phyloP scores from a whole-genome alignment of 2,113 vertebrate genomes.

The Mugil cephalus region DNA sequence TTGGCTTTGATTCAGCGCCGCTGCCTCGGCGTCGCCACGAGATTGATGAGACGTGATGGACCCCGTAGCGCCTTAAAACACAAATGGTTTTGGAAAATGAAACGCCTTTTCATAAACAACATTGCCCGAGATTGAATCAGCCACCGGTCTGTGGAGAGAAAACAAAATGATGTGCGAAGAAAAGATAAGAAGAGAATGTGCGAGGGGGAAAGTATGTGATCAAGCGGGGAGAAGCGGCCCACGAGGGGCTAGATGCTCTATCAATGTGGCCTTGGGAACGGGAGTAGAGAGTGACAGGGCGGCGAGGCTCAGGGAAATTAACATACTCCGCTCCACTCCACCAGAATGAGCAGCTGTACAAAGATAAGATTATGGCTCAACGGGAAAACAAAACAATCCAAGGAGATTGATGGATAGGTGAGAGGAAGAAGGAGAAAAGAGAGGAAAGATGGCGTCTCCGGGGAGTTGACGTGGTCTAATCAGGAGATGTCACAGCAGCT shows the following conservation, averaged over 20 bases:
- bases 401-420: constrained; percentile 1
- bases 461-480: constrained; percentile 27
- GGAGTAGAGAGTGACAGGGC: constrained; percentile 6
- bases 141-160: constrained; percentile 44
- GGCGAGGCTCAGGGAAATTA: constrained; percentile 11
- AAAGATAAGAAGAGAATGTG: constrained; percentile 6
- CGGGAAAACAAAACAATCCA: neutral
- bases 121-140: constrained; percentile 67
- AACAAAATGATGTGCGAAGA: neutral
- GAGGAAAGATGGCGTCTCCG: no score
- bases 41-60: constrained; percentile 49
- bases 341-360: constrained; percentile 9
- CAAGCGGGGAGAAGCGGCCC: constrained; percentile 2
- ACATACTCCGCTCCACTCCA: neutral
- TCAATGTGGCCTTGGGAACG: constrained; percentile 17
- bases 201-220: constrained; percentile 21
- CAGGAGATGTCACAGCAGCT: constrained; percentile 24
- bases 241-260: neutral
- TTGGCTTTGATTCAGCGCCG: constrained; percentile 36
- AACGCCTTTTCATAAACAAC: constrained; percentile 63
- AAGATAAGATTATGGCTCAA: constrained; percentile 10
- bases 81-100: constrained; percentile 66
- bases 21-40: neutral
- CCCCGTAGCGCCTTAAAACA: constrained; percentile 35
- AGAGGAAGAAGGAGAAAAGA: neutral